Percentiles rank a stretch among this genome's conserved stretches.
phyloP scores from a whole-genome alignment of 1,140 invertebrate genomes.

The Zaprionus kolodkinae region DNA sequence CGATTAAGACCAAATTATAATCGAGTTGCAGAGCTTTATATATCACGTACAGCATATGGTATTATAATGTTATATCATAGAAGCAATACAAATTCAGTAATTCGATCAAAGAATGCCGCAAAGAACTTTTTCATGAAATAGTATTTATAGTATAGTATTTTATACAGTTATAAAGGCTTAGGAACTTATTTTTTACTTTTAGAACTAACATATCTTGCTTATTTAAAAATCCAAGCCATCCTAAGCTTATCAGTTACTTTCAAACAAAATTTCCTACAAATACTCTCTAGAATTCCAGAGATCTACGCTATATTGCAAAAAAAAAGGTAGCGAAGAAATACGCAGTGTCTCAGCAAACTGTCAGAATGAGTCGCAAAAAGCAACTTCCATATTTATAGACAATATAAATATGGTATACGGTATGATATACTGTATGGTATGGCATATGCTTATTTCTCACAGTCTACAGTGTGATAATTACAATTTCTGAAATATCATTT shows the following conservation, averaged over 20 bases:
- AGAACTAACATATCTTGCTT: background rate
- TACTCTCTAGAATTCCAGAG: background rate
- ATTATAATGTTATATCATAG: background rate
- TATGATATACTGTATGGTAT: no score
- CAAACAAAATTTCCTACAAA: background rate
- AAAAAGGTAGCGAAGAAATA: background rate
- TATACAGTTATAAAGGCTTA: no score
- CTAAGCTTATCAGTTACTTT: background rate
- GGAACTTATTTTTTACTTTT: background rate
- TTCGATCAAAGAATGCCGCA: background rate
- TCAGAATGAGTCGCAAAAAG: background rate
- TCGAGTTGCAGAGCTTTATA: no score
- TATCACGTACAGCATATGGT: background rate
- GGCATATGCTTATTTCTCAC: background rate
- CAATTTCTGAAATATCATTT: constrained; percentile 5
- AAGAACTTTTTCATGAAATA: background rate
- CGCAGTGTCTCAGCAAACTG: background rate
- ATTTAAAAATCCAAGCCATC: background rate
- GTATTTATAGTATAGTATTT: no score
- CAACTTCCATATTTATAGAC: background rate
- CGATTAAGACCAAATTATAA: background rate
- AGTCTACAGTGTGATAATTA: constrained; percentile 5
- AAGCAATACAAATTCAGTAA: background rate
- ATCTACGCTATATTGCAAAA: background rate
- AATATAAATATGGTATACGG: background rate